phyloP scores from a whole-genome alignment of 1,140 invertebrate genomes.

The Macrobrachium nipponense region DNA sequence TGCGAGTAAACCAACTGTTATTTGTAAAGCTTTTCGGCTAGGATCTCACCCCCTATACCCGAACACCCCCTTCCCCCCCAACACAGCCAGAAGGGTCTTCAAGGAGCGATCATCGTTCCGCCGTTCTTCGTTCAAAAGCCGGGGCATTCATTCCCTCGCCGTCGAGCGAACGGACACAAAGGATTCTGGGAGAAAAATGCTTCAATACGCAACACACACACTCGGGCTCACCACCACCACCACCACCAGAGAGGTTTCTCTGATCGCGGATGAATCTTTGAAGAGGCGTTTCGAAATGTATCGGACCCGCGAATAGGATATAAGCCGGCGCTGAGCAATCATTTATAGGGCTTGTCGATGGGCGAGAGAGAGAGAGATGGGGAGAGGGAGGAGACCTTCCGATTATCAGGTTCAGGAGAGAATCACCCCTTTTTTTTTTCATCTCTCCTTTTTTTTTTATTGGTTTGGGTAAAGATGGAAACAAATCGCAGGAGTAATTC shows the following conservation, averaged over 20 bases:
- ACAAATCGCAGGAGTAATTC: conserved; percentile 14
- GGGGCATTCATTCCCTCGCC: background rate
- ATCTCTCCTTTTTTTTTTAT: conserved; percentile 4
- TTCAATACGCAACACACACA: conserved; percentile 1
- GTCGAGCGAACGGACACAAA: background rate
- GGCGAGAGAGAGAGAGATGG: too few relatives aligned
- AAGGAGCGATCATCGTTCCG: background rate
- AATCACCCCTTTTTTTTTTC: background rate
- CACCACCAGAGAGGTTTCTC: conserved; percentile 26
- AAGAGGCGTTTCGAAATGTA: conserved; percentile 18
- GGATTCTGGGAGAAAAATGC: conserved; percentile 11
- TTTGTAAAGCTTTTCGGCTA: background rate
- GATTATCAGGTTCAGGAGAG: conserved; percentile 35
- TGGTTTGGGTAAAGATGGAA: conserved; percentile 20
- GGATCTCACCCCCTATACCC: too few relatives aligned
- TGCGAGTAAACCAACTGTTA: conserved; percentile 10
- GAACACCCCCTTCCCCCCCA: too few relatives aligned
- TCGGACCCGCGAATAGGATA: conserved; percentile 9
- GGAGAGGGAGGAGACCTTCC: too few relatives aligned
- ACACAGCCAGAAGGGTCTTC: too few relatives aligned
- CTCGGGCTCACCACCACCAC: too few relatives aligned
- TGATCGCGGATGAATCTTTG: conserved; percentile 27
- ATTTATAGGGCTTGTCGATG: conserved; percentile 22
- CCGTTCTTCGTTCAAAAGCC: background rate
- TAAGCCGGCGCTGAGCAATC: conserved; percentile 25